Evolutionary conservation across 2,797 vertebrate species (phyloP).

Genomic region (Gymnothorax javanicus): DNA sequence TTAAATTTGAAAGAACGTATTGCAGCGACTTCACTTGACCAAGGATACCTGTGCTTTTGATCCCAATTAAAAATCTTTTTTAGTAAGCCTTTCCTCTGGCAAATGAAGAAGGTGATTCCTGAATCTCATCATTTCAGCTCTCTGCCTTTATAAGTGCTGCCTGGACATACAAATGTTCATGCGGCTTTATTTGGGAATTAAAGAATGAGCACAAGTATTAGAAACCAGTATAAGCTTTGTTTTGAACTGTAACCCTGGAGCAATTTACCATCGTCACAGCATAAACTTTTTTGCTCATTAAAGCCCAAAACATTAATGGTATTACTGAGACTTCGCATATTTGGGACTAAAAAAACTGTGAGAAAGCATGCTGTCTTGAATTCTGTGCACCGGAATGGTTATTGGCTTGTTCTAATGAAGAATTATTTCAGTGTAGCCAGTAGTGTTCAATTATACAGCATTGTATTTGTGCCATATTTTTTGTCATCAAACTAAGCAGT

Average conservation of each 20-base stretch:
- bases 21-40: too few relatives aligned
- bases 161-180: not conserved
- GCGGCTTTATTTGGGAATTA: slow-evolving; percentile 11
- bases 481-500: not conserved
- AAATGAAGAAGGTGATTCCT: too few relatives aligned
- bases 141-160: not conserved
- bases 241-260: not conserved
- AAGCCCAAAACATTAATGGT: not conserved
- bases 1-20: too few relatives aligned
- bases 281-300: not conserved
- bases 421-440: not conserved
- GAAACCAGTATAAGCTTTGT: slow-evolving; percentile 2
- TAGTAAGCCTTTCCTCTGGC: too few relatives aligned
- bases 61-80: too few relatives aligned
- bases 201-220: not conserved
- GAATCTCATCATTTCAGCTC: too few relatives aligned
- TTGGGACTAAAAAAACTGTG: not conserved
- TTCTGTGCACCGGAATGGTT: not conserved
- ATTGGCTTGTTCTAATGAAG: not conserved
- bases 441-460: not conserved
- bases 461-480: not conserved
- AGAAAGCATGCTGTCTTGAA: not conserved
- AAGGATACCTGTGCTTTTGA: too few relatives aligned
- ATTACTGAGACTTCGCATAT: not conserved
- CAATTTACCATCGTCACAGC: not conserved